Conservation (phyloP, 2,888 invertebrate species). For the Elaeidobius kamerunicus region DNA sequence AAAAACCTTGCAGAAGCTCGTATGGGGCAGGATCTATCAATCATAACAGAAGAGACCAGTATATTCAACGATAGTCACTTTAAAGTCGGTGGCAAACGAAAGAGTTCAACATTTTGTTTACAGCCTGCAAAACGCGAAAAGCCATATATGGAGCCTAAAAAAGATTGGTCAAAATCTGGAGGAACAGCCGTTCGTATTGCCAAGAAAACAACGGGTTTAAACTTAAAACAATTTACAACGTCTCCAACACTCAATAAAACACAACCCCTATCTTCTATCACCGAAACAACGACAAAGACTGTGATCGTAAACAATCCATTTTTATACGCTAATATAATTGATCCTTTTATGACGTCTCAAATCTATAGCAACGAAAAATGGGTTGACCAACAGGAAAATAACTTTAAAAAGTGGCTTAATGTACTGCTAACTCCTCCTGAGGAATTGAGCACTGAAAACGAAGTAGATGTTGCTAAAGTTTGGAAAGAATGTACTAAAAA, state of each 20-base stretch:
- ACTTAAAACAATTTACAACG: conserved; percentile 24
- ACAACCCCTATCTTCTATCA: conserved; percentile 10
- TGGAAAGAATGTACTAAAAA: conserved; percentile 73
- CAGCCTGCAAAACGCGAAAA: conserved; percentile 19
- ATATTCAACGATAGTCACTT: conserved; percentile 44
- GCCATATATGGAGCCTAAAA: conserved; percentile 7
- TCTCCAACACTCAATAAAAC: background rate
- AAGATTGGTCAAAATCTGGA: conserved; percentile 36
- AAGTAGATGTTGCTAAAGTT: conserved; percentile 68
- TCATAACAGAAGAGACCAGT: conserved; percentile 48
- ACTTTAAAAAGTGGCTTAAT: conserved; percentile 79
- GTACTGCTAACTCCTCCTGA: conserved; percentile 71
- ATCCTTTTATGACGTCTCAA: conserved; percentile 53
- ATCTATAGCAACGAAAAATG: conserved; percentile 67
- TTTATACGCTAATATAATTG: conserved; percentile 37
- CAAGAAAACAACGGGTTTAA: conserved; percentile 35
- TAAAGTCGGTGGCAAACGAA: conserved; percentile 20
- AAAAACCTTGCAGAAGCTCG: conserved; percentile 31
- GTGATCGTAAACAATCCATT: conserved; percentile 38
- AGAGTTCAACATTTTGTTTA: conserved; percentile 5
- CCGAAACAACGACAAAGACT: conserved; percentile 31
- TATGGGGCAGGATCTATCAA: conserved; percentile 32
- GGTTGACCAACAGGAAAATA: conserved; percentile 64
- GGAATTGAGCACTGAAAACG: conserved; percentile 62
- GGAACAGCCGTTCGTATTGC: conserved; percentile 31